Evolutionary conservation across 1,140 invertebrate genomes (phyloP).

Genomic region (Drosophila punjabiensis): DNA sequence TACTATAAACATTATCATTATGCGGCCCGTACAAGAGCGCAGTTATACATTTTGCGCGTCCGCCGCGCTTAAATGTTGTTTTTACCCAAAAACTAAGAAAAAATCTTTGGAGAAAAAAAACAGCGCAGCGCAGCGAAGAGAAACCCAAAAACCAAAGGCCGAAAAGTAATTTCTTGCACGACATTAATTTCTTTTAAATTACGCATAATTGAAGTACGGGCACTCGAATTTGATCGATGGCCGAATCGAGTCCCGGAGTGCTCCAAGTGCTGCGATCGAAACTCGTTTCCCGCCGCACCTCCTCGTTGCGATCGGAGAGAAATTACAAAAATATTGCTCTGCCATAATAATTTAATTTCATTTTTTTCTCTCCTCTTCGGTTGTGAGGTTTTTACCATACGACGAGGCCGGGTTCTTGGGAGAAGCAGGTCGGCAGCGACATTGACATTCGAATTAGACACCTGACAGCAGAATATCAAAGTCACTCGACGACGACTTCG

Average conservation of each 20-base stretch:
- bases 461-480: conserved; percentile 66
- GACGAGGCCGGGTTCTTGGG: conserved; percentile 55
- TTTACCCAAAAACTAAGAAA: conserved; percentile 41
- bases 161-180: conserved; percentile 82
- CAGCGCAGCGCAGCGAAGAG: conserved; percentile 12
- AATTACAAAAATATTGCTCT: conserved; percentile 60
- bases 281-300: conserved; percentile 45
- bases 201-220: conserved; percentile 80
- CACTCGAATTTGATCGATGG: conserved; percentile 77
- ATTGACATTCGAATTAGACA: conserved; percentile 83
- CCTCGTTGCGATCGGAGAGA: conserved; percentile 30
- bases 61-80: conserved; percentile 62
- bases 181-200: conserved; percentile 84
- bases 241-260: conserved; percentile 31
- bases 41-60: conserved; percentile 72
- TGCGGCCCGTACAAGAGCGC: conserved; percentile 34
- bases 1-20: conserved; percentile 81
- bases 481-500: conserved; percentile 42
- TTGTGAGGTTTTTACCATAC: conserved; percentile 15
- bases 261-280: conserved; percentile 42
- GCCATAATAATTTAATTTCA: conserved; percentile 72
- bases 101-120: conserved; percentile 22
- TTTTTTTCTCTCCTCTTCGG: conserved; percentile 9
- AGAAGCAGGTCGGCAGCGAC: conserved; percentile 41
- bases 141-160: conserved; percentile 54